Conservation (phyloP, 2,888 invertebrate species). For the Perizoma affinitatum region DNA sequence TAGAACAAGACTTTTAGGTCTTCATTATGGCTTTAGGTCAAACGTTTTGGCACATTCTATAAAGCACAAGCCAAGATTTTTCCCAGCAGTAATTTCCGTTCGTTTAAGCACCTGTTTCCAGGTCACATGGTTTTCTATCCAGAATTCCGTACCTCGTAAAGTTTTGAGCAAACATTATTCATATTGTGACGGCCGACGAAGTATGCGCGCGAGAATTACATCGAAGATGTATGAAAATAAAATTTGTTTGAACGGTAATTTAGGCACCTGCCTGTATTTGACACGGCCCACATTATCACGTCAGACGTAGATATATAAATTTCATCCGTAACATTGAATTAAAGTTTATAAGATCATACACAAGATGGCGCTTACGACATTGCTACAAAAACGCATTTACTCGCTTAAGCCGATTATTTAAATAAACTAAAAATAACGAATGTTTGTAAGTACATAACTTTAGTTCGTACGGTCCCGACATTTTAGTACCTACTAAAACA, state of each 20-base stretch:
- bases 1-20: not conserved
- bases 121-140: conserved; percentile 13
- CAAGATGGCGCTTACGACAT: too few relatives aligned
- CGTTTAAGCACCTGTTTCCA: conserved; percentile 18
- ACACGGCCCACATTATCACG: too few relatives aligned
- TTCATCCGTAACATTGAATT: too few relatives aligned
- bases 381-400: too few relatives aligned
- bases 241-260: conserved; percentile 14
- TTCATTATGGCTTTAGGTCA: not conserved
- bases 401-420: too few relatives aligned
- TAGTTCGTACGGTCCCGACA: too few relatives aligned
- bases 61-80: conserved; percentile 11
- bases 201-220: conserved; percentile 10
- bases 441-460: too few relatives aligned
- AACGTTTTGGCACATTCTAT: conserved; percentile 24
- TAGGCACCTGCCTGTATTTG: conserved; percentile 14
- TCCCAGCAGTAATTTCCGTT: conserved; percentile 3
- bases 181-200: conserved; percentile 24
- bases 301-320: too few relatives aligned
- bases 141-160: conserved; percentile 9
- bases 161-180: conserved; percentile 29
- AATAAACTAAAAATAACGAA: too few relatives aligned
- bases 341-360: too few relatives aligned
- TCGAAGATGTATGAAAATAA: conserved; percentile 22
- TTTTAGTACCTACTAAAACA: too few relatives aligned